Evolutionary conservation across 1,140 invertebrate species (phyloP).

Genomic region (Drosophila sturtevanti): DNA sequence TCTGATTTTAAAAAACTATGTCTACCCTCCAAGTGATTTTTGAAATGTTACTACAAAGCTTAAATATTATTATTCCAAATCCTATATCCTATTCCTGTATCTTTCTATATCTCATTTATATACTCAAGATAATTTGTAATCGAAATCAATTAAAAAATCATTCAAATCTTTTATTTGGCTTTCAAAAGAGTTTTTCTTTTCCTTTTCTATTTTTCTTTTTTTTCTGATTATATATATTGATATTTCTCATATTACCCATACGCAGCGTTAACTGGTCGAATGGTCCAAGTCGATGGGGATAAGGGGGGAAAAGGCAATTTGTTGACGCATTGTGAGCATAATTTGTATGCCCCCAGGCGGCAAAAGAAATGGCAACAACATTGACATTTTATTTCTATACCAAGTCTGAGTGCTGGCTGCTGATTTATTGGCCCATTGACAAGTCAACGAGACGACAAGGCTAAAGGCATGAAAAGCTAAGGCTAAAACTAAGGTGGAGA

Average conservation of each 20-base stretch:
- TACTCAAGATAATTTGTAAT: no score
- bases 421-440: conserved; percentile 74
- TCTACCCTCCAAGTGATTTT: no score
- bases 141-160: no score
- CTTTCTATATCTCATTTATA: no score
- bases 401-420: conserved; percentile 30
- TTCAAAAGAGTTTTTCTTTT: background rate
- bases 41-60: no score
- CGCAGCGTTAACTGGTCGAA: conserved; percentile 38
- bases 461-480: no score
- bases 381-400: conserved; percentile 56
- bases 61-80: no score
- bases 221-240: background rate
- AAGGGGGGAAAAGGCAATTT: conserved; percentile 8
- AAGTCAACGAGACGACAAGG: conserved; percentile 45
- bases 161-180: background rate
- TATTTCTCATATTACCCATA: conserved; percentile 54
- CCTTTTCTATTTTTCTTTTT: background rate
- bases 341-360: conserved; percentile 36
- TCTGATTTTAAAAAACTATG: no score
- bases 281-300: conserved; percentile 15
- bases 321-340: conserved; percentile 4
- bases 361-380: conserved; percentile 16
- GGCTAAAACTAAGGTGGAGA: background rate
- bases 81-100: no score